Conservation (phyloP, 2,113 vertebrate genomes). For the Narcine bancroftii region DNA sequence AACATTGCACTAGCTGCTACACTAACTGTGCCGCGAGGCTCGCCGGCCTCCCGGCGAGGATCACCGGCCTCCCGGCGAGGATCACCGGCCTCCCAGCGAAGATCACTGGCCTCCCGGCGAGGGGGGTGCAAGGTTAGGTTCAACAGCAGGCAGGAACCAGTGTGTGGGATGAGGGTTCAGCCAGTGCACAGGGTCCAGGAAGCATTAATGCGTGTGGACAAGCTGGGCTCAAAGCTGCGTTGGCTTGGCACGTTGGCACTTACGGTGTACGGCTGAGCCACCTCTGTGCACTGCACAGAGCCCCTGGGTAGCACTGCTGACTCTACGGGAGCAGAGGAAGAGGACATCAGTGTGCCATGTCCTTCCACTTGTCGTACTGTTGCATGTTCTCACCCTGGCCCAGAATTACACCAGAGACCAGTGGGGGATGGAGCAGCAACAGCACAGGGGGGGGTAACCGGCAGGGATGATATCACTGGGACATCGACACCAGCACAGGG, state of each 20-base stretch:
- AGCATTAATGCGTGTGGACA: neutral
- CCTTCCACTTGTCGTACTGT: neutral
- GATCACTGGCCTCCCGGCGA: too few relatives aligned
- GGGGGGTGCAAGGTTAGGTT: neutral
- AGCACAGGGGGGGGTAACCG: too few relatives aligned
- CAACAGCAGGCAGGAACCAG: neutral
- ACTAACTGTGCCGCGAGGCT: too few relatives aligned
- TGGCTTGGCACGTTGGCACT: constrained; percentile 48
- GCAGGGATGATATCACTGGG: too few relatives aligned
- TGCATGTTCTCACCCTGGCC: too few relatives aligned
- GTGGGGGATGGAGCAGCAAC: too few relatives aligned
- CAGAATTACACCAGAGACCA: too few relatives aligned
- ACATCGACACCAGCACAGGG: too few relatives aligned
- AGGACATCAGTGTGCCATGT: neutral
- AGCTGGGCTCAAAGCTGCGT: neutral
- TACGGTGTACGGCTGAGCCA: constrained; percentile 74
- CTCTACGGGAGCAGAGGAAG: constrained; percentile 58
- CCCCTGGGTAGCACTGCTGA: constrained; percentile 76
- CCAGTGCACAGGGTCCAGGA: neutral
- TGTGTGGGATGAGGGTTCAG: neutral
- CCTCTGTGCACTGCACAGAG: constrained; percentile 69
- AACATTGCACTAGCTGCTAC: too few relatives aligned
- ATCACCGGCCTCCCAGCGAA: too few relatives aligned
- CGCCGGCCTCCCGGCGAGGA: too few relatives aligned
- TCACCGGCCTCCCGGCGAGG: too few relatives aligned